Evolutionary conservation across 2,797 vertebrate genomes (phyloP), one percentile per base, ranked within the genome.

Genomic region (Iguana delicatissima): DNA sequence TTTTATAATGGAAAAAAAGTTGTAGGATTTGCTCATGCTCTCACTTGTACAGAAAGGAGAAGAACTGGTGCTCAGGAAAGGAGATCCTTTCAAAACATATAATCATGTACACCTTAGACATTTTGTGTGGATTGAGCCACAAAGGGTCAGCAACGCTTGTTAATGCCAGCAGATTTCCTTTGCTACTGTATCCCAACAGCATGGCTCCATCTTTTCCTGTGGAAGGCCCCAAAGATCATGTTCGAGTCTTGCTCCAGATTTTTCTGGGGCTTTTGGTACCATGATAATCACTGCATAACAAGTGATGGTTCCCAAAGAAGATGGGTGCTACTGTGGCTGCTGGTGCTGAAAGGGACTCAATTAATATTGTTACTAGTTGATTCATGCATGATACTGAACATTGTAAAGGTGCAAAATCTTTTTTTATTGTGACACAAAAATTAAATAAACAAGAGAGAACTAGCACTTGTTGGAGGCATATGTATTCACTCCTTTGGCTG

Each of bases 121-220:
- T 81, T 32, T 87, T 87, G 18, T 81, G 46, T 80, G n/a, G 76
- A 38, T 55, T 80, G 32, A 88, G 16, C 59, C 59, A 38, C 57
- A 80, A 26, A 12, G 55, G 46, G 77, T n/a, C 62, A 55, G 22
- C 55, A 42, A 46, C 29, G 35, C 10, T 38, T 84, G 14, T 18
- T 46, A 46, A 67, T 67, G 42, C 57, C 52, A 57, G 6, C 7
- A 69, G 42, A 18, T 59, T 81, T 35, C 52, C 16, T 81, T 85
- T 85, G 83, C 67, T 85, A 16, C 64, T 20, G 14, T 50, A 32
- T 67, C 64, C 22, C 29, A 85, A 0, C n/a, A 50, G 22, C 42
- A 50, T 46, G 24, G 22, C 42, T 46, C 18, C 24, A 12, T 74
- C 13, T 35, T 74, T 74, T 35, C 35, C 73, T 35, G 35, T 14